A percentile compares a stretch with the other conserved stretches of the same genome.
These are phyloP conservation scores for Myotis findleyi DNA, from an alignment of 2,797 vertebrate genomes.

Conservation along the genomic window DNA sequence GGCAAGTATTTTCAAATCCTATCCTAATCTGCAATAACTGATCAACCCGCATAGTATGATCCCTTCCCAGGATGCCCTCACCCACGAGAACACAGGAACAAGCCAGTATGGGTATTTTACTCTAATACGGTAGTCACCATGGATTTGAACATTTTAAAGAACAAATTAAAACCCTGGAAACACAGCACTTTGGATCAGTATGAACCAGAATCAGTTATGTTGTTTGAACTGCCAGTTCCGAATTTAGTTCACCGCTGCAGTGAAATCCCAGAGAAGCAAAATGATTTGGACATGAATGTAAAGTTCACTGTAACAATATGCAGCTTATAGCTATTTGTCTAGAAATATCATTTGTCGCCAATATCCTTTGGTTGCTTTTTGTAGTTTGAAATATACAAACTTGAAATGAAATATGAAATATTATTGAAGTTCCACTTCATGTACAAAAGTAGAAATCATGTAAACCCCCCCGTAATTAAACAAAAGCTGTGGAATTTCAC, in stretches of 20 bases:
- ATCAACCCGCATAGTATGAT: neutral
- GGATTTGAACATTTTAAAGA: neutral
- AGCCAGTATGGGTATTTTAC: neutral
- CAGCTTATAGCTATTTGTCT: neutral
- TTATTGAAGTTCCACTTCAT: neutral
- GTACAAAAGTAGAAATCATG: neutral
- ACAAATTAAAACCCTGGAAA: neutral
- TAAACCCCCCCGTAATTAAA: neutral
- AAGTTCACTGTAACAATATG: neutral
- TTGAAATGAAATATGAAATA: slow-evolving; percentile 5
- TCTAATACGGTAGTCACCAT: neutral
- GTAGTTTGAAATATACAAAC: neutral
- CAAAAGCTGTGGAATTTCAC: neutral
- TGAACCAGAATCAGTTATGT: neutral
- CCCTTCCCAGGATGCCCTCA: neutral
- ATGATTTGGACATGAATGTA: neutral
- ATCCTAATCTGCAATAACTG: neutral
- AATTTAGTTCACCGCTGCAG: neutral
- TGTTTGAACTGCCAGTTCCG: neutral
- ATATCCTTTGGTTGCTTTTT: neutral
- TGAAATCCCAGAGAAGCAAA: slow-evolving; percentile 30
- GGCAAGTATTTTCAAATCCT: neutral
- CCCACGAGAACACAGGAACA: neutral
- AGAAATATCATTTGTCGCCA: neutral
- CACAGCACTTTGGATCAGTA: neutral